Conservation (phyloP, 2,797 vertebrate species). For the Xenops minutus region DNA sequence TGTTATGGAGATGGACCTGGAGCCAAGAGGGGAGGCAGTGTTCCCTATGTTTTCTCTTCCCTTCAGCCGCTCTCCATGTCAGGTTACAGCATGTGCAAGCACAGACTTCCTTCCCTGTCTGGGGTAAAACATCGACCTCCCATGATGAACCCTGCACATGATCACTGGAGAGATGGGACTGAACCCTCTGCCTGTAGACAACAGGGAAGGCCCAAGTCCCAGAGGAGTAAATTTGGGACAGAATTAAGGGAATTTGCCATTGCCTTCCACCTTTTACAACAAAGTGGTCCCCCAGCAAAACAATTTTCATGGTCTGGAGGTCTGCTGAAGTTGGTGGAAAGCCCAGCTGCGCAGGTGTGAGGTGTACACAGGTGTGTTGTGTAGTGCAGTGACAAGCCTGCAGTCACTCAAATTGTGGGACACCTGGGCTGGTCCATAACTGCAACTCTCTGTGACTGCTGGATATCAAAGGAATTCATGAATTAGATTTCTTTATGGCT, state of each 20-base stretch:
- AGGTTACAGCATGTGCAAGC: rapidly evolving
- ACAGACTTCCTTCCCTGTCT: neutral
- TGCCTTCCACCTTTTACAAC: neutral
- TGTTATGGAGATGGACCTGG: rapidly evolving
- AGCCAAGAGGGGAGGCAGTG: neutral
- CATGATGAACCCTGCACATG: neutral
- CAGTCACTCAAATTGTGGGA: rapidly evolving
- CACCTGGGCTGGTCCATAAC: rapidly evolving
- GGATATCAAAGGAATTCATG: neutral
- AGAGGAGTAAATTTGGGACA: neutral
- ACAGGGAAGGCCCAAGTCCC: neutral
- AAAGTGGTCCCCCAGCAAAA: neutral
- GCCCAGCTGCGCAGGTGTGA: neutral
- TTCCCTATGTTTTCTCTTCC: neutral
- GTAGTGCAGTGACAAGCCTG: rapidly evolving
- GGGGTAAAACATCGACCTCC: neutral
- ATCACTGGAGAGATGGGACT: neutral
- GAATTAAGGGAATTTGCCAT: neutral
- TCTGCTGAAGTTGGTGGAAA: neutral
- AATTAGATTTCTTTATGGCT: neutral
- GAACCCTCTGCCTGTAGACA: neutral
- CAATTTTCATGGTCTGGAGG: neutral
- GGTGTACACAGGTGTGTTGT: neutral
- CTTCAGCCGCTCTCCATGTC: neutral
- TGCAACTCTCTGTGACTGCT: neutral